Conservation (phyloP, 2,888 invertebrate genomes). For the Drosophila meridionalis region DNA sequence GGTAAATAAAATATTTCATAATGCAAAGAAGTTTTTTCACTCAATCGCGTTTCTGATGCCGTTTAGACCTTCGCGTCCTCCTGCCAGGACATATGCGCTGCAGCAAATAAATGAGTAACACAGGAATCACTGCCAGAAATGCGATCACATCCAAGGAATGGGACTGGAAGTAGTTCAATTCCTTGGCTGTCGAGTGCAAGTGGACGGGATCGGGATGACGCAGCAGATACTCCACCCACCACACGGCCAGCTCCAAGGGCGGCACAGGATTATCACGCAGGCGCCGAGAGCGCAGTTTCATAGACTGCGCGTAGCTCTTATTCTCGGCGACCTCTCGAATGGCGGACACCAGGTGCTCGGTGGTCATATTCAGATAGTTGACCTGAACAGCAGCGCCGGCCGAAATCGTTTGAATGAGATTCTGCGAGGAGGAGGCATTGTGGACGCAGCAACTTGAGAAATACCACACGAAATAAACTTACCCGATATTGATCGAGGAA, state of each 20-base stretch:
- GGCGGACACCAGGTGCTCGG: constrained; percentile 14
- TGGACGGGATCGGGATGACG: constrained; percentile 37
- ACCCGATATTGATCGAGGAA: constrained; percentile 71
- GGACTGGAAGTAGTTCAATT: constrained; percentile 40
- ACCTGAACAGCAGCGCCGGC: constrained; percentile 37
- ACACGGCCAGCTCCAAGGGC: constrained; percentile 44
- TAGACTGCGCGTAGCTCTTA: constrained; percentile 20
- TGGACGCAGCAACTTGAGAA: background rate
- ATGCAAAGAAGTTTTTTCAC: background rate
- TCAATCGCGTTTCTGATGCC: constrained; percentile 16
- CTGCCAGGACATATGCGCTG: background rate
- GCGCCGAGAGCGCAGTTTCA: constrained; percentile 31
- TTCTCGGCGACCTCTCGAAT: constrained; percentile 29
- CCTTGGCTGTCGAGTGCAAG: constrained; percentile 34
- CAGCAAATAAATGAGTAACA: constrained; percentile 2
- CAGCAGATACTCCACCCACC: constrained; percentile 54
- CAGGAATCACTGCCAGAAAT: constrained; percentile 6
- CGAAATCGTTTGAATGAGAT: constrained; percentile 31
- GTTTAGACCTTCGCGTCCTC: rapidly evolving
- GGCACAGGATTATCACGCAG: constrained; percentile 34
- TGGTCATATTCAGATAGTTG: constrained; percentile 22
- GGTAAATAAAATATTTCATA: constrained; percentile 50
- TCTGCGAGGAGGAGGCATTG: constrained; percentile 9
- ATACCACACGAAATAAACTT: background rate
- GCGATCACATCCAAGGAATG: constrained; percentile 53